Conservation (phyloP, 2,888 invertebrate species). For the Bellardia pandia region DNA sequence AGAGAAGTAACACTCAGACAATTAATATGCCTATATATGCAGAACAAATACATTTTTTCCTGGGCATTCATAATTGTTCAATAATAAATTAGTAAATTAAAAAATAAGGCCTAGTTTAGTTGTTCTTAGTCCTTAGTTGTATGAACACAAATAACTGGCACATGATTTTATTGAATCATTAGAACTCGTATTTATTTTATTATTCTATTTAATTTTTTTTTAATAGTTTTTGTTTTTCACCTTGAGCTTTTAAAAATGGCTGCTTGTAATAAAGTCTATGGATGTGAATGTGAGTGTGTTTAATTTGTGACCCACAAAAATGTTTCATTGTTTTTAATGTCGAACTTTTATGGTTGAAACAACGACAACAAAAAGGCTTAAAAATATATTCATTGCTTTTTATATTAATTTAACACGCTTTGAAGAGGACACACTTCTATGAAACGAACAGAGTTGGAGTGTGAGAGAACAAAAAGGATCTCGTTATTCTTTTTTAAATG, state of each 20-base stretch:
- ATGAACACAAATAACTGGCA: slow-evolving; percentile 7
- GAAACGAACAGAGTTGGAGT: not conserved
- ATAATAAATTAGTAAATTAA: not conserved
- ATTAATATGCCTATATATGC: no score
- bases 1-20: no score
- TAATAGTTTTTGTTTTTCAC: slow-evolving; percentile 8
- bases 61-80: no score
- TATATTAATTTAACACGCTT: slow-evolving; percentile 61
- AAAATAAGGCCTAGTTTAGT: not conserved
- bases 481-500: slow-evolving; percentile 31
- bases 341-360: slow-evolving; percentile 30
- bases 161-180: not conserved
- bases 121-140: not conserved
- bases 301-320: slow-evolving; percentile 51
- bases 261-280: no score
- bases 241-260: not conserved
- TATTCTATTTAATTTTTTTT: slow-evolving; percentile 11
- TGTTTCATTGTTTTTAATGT: slow-evolving; percentile 37
- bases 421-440: slow-evolving; percentile 9
- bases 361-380: slow-evolving; percentile 19
- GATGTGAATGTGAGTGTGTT: not conserved
- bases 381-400: slow-evolving; percentile 62
- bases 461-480: not conserved
- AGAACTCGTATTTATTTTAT: not conserved
- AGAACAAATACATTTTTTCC: no score